phyloP scores from a whole-genome alignment of 92 coral and sea anemone species.

The Meandrina meandrites region DNA sequence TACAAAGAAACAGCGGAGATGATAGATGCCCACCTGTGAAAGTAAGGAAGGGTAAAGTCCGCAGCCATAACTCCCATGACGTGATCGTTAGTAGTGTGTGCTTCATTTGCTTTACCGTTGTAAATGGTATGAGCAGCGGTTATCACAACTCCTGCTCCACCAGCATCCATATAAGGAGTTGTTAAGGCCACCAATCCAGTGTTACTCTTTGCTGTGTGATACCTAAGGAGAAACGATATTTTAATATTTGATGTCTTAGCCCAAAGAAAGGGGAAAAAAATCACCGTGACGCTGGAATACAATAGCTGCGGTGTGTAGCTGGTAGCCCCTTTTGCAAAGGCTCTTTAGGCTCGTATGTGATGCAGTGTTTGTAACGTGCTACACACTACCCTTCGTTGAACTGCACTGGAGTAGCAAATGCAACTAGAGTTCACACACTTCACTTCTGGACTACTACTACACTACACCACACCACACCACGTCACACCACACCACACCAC shows the following conservation, averaged over 20 bases:
- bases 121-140: constrained; percentile 52
- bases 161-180: constrained; percentile 57
- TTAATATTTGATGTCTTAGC: background rate
- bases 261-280: background rate
- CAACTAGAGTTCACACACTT: too few species aligned
- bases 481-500: background rate
- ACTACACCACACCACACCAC: too few species aligned
- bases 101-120: background rate
- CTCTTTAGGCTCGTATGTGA: too few species aligned
- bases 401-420: too few species aligned
- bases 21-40: too few species aligned
- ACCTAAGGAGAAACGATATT: constrained; percentile 15
- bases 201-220: constrained; percentile 43
- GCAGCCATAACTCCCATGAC: constrained; percentile 61
- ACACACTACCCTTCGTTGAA: too few species aligned
- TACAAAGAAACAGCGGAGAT: too few species aligned
- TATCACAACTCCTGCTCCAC: constrained; percentile 63
- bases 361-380: too few species aligned
- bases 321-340: too few species aligned
- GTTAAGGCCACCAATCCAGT: constrained; percentile 37
- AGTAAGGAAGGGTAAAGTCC: constrained; percentile 47
- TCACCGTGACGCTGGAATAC: too few species aligned
- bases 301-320: too few species aligned
- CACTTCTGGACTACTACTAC: too few species aligned
- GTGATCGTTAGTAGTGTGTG: constrained; percentile 30